phyloP scores from a whole-genome alignment of 2,113 vertebrate genomes.

The Tringa solitaria region DNA sequence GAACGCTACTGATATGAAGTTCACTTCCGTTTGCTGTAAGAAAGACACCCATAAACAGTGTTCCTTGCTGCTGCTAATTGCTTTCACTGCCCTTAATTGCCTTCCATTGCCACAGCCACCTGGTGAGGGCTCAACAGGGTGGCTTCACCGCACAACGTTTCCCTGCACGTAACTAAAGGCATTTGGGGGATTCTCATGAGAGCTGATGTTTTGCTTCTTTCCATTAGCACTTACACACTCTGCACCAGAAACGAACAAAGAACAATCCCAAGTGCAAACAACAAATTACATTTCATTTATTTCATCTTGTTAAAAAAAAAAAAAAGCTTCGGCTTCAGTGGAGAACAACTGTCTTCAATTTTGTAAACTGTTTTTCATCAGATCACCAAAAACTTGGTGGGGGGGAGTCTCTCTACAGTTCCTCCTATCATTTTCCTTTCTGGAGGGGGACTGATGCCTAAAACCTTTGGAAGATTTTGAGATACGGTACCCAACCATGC shows the following conservation, averaged over 20 bases:
- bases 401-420: neutral
- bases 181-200: neutral
- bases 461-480: neutral
- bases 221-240: neutral
- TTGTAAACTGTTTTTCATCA: neutral
- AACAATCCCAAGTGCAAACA: neutral
- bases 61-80: neutral
- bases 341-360: neutral
- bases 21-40: conserved; percentile 89
- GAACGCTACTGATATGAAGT: conserved; percentile 88
- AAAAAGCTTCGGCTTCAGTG: neutral
- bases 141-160: neutral
- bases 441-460: neutral
- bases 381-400: neutral
- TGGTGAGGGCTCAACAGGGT: fast-evolving
- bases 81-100: neutral
- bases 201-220: neutral
- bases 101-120: fast-evolving
- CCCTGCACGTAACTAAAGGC: fast-evolving
- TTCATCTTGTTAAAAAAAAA: neutral
- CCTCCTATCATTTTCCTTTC: neutral
- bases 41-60: conserved; percentile 1
- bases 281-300: neutral
- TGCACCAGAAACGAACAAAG: neutral
- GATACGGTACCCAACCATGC: fast-evolving